Evolutionary conservation across 1,140 invertebrate genomes (phyloP), one percentile per base, ranked within the genome.

Genomic region (Zaprionus camerounensis): DNA sequence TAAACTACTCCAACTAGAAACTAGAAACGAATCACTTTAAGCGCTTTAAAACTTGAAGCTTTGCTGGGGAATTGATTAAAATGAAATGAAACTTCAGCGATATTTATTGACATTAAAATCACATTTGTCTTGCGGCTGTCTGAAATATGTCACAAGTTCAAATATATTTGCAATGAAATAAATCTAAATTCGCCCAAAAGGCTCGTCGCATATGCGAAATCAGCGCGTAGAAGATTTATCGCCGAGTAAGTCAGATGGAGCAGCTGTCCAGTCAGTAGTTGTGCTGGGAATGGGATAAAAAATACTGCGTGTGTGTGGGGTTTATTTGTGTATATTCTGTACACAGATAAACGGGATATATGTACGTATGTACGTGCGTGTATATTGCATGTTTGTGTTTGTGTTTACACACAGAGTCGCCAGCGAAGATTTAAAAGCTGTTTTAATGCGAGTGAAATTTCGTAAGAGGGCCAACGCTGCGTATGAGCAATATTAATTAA

Each of bases 401-500:
- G 7, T 28, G 28, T 17, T 46, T 49, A 38, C 51, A 41, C 26
- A 44, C 15, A 61, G 59, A 46, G 49, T 75, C 9, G 24, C 26
- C 28, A 31, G 72, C 53, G 51, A 63, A 70, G 51, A 70, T 70
- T 63, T 75, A 57, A 70, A 74, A n/a, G 51, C 57, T 64, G n/a
- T 64, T 38, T 56, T 56, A 56, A 56, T 36, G 31, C 55, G 24
- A 44, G 41, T 31, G 44, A 53, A 24, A 66, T 62, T 78, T 58
- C 63, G 59, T 28, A 49, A 28, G 28, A 0, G 56, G 53, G 65
- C 73, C 51, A 20, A 81, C 82, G 46, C 67, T 78, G 78, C 82
- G 78, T 75, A 84, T 85, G 78, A 84, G 82, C 71, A 81, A 84
- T 84, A 85, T 84, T 84, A 84, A 84, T 84, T 84, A 81, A 75